phyloP scores from a whole-genome alignment of 2,888 invertebrate species.

The Eumerus sabulonum region DNA sequence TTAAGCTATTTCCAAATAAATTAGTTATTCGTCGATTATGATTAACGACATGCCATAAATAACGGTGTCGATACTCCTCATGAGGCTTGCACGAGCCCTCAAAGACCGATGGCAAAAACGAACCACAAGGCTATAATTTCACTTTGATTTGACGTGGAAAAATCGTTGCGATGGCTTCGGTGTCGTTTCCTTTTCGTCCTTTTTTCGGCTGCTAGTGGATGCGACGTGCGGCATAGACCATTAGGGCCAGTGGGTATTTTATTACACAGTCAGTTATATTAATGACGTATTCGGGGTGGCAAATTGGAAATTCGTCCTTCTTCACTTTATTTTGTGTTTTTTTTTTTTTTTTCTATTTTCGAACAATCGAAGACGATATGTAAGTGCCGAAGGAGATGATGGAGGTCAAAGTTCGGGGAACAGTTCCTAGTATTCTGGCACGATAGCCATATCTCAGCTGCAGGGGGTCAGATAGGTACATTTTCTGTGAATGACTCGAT shows the following conservation, averaged over 20 bases:
- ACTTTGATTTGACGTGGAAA: constrained; percentile 67
- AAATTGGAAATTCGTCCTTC: too few relatives aligned
- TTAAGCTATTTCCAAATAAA: constrained; percentile 68
- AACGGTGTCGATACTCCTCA: constrained; percentile 67
- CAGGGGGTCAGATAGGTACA: too few relatives aligned
- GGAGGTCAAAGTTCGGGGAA: too few relatives aligned
- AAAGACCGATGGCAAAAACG: constrained; percentile 19
- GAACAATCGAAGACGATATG: too few relatives aligned
- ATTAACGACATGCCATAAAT: constrained; percentile 68
- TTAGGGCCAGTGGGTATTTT: constrained; percentile 48
- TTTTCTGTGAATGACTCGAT: too few relatives aligned
- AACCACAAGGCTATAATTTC: constrained; percentile 61
- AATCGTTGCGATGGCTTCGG: constrained; percentile 58
- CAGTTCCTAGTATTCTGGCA: too few relatives aligned
- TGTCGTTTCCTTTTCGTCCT: constrained; percentile 9
- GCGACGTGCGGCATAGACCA: constrained; percentile 33
- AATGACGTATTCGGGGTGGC: constrained; percentile 50
- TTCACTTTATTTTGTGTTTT: too few relatives aligned
- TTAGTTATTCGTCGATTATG: constrained; percentile 68
- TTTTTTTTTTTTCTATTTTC: too few relatives aligned
- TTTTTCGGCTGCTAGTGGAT: constrained; percentile 13
- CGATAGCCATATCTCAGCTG: too few relatives aligned
- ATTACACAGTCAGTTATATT: constrained; percentile 56
- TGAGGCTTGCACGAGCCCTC: constrained; percentile 25
- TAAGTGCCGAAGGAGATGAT: too few relatives aligned